Base-by-base conservation (phyloP, 2,797 vertebrate genomes). In the Phrynocephalus forsythii region DNA sequence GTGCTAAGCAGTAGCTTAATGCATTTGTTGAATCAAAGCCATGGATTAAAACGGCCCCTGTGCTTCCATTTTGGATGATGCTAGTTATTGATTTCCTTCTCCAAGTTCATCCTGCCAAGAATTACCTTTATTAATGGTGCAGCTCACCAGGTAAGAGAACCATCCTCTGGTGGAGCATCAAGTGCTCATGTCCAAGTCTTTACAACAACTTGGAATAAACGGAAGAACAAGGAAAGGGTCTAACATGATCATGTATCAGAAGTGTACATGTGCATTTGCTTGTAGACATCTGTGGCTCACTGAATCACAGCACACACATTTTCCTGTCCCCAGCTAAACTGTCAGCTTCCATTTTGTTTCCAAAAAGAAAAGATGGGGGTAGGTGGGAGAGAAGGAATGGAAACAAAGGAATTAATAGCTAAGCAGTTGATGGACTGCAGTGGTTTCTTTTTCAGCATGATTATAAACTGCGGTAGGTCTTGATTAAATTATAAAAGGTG, bases 1-100 rank as follows among this genome's bases (percentile, higher is more conserved):
- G 89, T 94, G 90, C 90, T 93, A 92, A 83, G 87, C 91, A 94
- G 90, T 94, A 91, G 93, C 91, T 94, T 93, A 92, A 92, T 87
- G 28, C 90, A 87, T 80, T 92, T 96, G 95, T 89, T 78, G 88
- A 93, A 94, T 92, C 68, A 93, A 93, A 92, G 63, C 88, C 84
- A 1, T 44, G 72, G 87, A 83, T 63, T 90, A 92, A 85, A 86
- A 87, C 86, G 63, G 78, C 60, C 81, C 44, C 91, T 91, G 28
- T 28, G 60, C 60, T 84, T 87, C 81, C 87, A 85, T 79, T 81
- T 87, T 90, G 1, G 44, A 5, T 87, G 78, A 30, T 81, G 71
- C 86, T 92, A 81, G 56, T 89, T 16, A 80, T 93, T 92, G 90
- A 84, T 82, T 90, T 83, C 50, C 8, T 24, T 86, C 48, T 44